Conservation (phyloP, 2,888 invertebrate species). For the Tineola bisselliella region DNA sequence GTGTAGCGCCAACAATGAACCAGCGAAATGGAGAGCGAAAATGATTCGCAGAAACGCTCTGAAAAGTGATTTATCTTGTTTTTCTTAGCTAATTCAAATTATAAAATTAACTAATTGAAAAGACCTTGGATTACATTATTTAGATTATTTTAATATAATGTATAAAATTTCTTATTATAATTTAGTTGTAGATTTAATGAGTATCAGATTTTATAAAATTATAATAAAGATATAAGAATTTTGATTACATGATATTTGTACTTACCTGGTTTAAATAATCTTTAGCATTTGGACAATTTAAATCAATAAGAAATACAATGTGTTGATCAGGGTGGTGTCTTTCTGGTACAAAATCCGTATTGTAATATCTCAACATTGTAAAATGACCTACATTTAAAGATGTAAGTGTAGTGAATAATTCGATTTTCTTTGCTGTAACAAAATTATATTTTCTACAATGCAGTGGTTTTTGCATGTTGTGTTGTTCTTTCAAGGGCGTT, state of each 20-base stretch:
- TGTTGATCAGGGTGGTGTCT: conserved; percentile 32
- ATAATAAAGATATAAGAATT: too few species aligned
- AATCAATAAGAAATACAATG: conserved; percentile 37
- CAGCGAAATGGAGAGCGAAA: conserved; percentile 47
- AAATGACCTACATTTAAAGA: conserved; percentile 24
- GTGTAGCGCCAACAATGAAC: conserved; percentile 31
- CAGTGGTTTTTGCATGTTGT: too few species aligned
- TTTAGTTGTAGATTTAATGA: too few species aligned
- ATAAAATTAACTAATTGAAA: too few species aligned
- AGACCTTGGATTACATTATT: too few species aligned
- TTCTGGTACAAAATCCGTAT: conserved; percentile 22
- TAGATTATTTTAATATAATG: too few species aligned
- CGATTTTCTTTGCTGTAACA: conserved; percentile 33
- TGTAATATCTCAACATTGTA: conserved; percentile 30
- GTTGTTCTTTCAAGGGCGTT: too few species aligned
- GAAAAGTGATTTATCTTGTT: not conserved
- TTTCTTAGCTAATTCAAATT: too few species aligned
- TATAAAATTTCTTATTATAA: too few species aligned
- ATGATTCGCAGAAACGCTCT: conserved; percentile 30
- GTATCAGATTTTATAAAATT: too few species aligned
- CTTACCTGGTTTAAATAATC: conserved; percentile 31
- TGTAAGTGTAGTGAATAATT: conserved; percentile 29
- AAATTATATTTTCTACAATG: too few species aligned
- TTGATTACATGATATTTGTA: too few species aligned
- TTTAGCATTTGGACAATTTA: conserved; percentile 33